Conservation (phyloP, 1,140 invertebrate species). For the Homalodisca vitripennis region DNA sequence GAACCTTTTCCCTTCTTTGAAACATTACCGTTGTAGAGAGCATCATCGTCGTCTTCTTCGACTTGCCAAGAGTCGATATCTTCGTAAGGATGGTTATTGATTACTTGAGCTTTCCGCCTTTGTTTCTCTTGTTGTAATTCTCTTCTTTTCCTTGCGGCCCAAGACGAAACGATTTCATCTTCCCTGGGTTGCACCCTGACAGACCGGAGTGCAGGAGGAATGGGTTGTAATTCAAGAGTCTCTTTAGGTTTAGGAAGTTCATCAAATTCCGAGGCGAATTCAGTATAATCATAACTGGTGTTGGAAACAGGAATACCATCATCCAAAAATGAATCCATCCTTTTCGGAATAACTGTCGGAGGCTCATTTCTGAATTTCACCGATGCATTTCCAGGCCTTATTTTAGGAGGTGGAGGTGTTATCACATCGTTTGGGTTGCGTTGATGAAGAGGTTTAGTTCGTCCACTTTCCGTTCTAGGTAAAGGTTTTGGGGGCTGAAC, state of each 20-base stretch:
- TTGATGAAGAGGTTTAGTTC: conserved; percentile 10
- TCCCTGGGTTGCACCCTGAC: conserved; percentile 5
- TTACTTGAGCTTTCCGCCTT: background rate
- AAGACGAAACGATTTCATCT: conserved; percentile 18
- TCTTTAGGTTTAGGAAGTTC: conserved; percentile 2
- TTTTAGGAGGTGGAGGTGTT: conserved; percentile 2
- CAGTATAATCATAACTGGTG: conserved; percentile 25
- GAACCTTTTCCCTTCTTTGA: conserved; percentile 4
- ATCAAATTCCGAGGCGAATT: background rate
- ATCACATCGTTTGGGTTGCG: conserved; percentile 18
- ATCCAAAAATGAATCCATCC: conserved; percentile 4
- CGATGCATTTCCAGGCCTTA: background rate
- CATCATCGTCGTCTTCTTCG: conserved; percentile 7
- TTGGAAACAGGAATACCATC: conserved; percentile 10
- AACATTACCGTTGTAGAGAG: conserved; percentile 8
- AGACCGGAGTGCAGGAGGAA: background rate
- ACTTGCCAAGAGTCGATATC: conserved; percentile 21
- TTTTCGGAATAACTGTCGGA: conserved; percentile 4
- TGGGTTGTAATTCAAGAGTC: conserved; percentile 7
- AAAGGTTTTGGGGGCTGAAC: background rate
- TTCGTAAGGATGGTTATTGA: conserved; percentile 8
- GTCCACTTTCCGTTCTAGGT: background rate
- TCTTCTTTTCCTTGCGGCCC: conserved; percentile 18
- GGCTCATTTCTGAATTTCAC: conserved; percentile 20
- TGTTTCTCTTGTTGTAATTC: conserved; percentile 14